Conservation (phyloP, 2,113 vertebrate genomes). For the Calypte anna region DNA sequence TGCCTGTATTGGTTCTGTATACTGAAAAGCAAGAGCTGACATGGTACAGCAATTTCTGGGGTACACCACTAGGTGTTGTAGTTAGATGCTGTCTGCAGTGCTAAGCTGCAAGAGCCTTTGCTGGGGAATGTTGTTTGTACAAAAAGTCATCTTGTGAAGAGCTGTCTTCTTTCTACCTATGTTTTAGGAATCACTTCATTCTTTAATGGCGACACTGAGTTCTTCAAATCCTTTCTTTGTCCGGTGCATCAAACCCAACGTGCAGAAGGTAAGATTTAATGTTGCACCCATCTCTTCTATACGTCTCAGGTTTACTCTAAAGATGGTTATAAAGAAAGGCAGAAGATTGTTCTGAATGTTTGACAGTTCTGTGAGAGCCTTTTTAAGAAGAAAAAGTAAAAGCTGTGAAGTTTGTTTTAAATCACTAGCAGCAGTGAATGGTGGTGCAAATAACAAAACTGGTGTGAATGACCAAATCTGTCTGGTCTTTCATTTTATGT, state of each 20-base stretch:
- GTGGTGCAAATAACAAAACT: background rate
- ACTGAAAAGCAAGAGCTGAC: background rate
- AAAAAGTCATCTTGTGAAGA: slow-evolving; percentile 1
- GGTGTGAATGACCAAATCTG: background rate
- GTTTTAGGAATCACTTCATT: slow-evolving; percentile 87
- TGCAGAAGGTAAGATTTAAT: slow-evolving; percentile 86
- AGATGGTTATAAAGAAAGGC: background rate
- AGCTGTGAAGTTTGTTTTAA: background rate
- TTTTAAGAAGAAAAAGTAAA: background rate
- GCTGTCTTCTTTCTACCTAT: background rate
- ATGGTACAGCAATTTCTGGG: background rate
- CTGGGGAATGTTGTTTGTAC: background rate
- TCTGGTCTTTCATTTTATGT: background rate
- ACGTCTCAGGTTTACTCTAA: background rate
- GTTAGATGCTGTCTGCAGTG: background rate
- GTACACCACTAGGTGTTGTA: slow-evolving; percentile 39
- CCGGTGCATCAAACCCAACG: slow-evolving; percentile 96
- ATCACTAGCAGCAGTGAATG: background rate
- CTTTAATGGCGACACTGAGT: slow-evolving; percentile 92
- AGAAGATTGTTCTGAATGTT: background rate
- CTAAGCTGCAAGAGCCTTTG: background rate
- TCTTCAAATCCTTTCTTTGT: slow-evolving; percentile 94
- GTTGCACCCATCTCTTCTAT: fast-evolving
- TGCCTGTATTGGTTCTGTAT: fast-evolving
- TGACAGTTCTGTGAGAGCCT: background rate